Conservation (phyloP, 2,113 vertebrate genomes). For the Abramis brama region DNA sequence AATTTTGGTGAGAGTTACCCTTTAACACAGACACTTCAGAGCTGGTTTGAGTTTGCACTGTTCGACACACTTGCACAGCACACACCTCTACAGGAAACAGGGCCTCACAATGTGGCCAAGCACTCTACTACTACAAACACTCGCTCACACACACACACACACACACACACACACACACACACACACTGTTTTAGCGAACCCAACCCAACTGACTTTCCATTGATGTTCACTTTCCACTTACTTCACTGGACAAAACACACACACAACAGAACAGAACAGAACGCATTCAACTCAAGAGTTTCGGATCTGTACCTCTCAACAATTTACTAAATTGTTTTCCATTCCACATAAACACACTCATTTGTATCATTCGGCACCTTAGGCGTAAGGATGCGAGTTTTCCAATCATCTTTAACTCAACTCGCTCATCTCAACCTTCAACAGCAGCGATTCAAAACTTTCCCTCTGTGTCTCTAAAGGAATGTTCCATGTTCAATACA, state of each 20-base stretch:
- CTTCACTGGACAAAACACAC: constrained; percentile 54
- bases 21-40: not conserved
- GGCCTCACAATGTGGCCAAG: constrained; percentile 38
- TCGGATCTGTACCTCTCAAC: not conserved
- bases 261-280: constrained; percentile 37
- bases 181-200: constrained; percentile 27
- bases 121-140: constrained; percentile 21
- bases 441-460: not conserved
- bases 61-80: constrained; percentile 30
- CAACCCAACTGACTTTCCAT: constrained; percentile 64
- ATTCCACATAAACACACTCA: not conserved
- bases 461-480: not conserved
- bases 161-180: not conserved
- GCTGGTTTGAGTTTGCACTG: constrained; percentile 14
- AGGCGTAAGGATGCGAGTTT: not conserved
- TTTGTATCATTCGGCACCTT: not conserved
- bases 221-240: constrained; percentile 49
- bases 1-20: too few relatives aligned
- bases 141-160: not conserved
- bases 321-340: constrained; percentile 1
- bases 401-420: not conserved
- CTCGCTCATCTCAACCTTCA: not conserved
- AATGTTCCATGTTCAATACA: not conserved
- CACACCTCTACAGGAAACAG: constrained; percentile 50
- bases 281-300: constrained; percentile 40